Percentiles rank a stretch among this genome's conserved stretches.
phyloP scores from a whole-genome alignment of 2,113 vertebrate genomes.

The Variabilichromis moorii region DNA sequence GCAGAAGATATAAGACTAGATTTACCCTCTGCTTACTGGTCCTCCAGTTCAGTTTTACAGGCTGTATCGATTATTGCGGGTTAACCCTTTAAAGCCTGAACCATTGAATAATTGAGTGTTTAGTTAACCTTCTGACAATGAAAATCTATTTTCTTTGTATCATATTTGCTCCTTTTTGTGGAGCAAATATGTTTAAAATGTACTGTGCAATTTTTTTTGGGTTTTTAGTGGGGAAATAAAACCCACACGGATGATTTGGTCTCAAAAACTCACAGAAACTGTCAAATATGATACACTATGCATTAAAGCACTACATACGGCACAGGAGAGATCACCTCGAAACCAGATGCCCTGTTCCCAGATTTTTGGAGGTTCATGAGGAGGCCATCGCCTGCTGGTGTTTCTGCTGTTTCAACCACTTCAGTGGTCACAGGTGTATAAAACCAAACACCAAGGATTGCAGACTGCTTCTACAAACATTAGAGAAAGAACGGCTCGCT shows the following conservation, averaged over 20 bases:
- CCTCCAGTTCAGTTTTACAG: conserved; percentile 35
- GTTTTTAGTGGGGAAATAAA: background rate
- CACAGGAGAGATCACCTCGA: background rate
- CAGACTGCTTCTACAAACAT: background rate
- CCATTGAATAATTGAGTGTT: background rate
- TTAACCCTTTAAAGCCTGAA: background rate
- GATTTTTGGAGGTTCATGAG: background rate
- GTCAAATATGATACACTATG: background rate
- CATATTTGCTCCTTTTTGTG: background rate
- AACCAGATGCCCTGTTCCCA: background rate
- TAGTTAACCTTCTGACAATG: rapidly evolving
- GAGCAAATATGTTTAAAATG: background rate
- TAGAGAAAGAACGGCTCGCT: background rate
- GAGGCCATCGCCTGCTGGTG: background rate
- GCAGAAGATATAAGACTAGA: background rate
- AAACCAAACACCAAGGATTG: background rate
- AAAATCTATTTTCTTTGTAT: background rate
- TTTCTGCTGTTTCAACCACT: background rate
- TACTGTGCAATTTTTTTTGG: background rate
- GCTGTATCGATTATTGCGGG: conserved; percentile 30
- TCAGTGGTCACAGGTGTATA: background rate
- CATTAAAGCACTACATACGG: background rate
- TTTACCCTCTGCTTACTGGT: background rate
- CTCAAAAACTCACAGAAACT: background rate
- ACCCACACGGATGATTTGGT: background rate